Percentiles rank a stretch among this genome's conserved stretches.
phyloP scores from a whole-genome alignment of 1,140 invertebrate genomes.

The Andricus grossulariae region DNA sequence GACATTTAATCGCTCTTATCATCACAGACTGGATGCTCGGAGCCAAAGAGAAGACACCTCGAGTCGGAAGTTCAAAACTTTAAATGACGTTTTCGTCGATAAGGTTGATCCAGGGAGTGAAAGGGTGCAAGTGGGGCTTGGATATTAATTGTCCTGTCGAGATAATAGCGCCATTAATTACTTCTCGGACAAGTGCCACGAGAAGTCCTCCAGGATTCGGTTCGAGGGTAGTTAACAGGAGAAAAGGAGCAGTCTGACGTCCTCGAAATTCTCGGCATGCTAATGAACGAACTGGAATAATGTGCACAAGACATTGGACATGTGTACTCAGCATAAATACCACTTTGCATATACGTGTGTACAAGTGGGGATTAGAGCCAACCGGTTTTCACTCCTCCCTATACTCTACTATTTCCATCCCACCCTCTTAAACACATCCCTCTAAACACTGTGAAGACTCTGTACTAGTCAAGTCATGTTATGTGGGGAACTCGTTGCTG shows the following conservation, averaged over 20 bases:
- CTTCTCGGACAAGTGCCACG: slow-evolving; percentile 33
- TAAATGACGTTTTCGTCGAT: slow-evolving; percentile 15
- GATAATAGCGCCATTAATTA: slow-evolving; percentile 52
- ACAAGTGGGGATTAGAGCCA: slow-evolving; percentile 26
- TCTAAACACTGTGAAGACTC: too few species aligned
- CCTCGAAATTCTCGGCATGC: slow-evolving; percentile 13
- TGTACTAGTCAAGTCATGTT: slow-evolving; percentile 46
- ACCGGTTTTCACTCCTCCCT: slow-evolving; percentile 34
- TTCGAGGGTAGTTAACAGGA: slow-evolving; percentile 28
- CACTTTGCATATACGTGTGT: slow-evolving; percentile 8
- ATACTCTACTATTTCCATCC: not conserved
- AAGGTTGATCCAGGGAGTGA: not conserved
- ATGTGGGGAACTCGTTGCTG: slow-evolving; percentile 33
- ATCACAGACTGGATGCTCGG: not conserved
- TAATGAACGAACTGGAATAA: slow-evolving; percentile 25
- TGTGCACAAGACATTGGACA: not conserved
- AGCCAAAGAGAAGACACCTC: not conserved
- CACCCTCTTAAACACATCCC: not conserved
- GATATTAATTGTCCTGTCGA: slow-evolving; percentile 23
- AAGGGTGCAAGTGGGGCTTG: slow-evolving; percentile 8
- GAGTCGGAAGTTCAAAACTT: not conserved
- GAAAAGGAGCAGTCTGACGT: slow-evolving; percentile 25
- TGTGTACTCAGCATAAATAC: slow-evolving; percentile 21
- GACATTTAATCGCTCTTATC: not conserved
- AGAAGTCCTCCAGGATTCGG: slow-evolving; percentile 34